Conservation (phyloP, 2,888 invertebrate species). For the Caenorhabditis macrosperma region DNA sequence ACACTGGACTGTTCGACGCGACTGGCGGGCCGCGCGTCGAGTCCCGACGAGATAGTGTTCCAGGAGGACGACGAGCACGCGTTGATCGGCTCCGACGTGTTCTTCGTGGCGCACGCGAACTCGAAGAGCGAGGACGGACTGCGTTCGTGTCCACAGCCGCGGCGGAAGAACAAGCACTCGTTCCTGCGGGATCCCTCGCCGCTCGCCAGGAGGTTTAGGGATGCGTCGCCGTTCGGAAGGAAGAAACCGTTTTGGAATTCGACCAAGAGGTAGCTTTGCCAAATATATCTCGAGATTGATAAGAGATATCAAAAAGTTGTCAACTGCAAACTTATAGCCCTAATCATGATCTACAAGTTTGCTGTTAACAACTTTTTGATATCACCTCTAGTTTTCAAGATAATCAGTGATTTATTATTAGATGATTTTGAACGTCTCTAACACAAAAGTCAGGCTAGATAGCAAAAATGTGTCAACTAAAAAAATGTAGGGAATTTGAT, state of each 20-base stretch:
- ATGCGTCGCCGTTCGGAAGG: slow-evolving; percentile 64
- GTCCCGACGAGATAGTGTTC: slow-evolving; percentile 37
- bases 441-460: too few species aligned
- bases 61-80: slow-evolving; percentile 45
- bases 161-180: slow-evolving; percentile 54
- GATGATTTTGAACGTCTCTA: too few species aligned
- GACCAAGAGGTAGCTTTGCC: slow-evolving; percentile 17
- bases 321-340: too few species aligned
- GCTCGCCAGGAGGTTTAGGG: slow-evolving; percentile 56
- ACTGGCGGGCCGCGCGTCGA: slow-evolving; percentile 8
- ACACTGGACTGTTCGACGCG: slow-evolving; percentile 16
- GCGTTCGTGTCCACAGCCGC: slow-evolving; percentile 52
- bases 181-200: slow-evolving; percentile 64
- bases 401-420: too few species aligned
- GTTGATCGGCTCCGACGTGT: slow-evolving; percentile 19
- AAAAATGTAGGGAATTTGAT: too few species aligned
- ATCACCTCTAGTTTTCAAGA: too few species aligned
- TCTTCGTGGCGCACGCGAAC: neutral
- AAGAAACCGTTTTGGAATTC: slow-evolving; percentile 58
- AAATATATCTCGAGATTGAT: neutral
- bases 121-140: slow-evolving; percentile 26
- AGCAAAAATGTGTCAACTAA: too few species aligned
- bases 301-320: too few species aligned
- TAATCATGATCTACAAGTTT: too few species aligned
- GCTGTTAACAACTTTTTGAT: too few species aligned